These are phyloP conservation scores for Steromphala cineraria DNA, from an alignment of 2,888 invertebrate species.

Conservation along the genomic window DNA sequence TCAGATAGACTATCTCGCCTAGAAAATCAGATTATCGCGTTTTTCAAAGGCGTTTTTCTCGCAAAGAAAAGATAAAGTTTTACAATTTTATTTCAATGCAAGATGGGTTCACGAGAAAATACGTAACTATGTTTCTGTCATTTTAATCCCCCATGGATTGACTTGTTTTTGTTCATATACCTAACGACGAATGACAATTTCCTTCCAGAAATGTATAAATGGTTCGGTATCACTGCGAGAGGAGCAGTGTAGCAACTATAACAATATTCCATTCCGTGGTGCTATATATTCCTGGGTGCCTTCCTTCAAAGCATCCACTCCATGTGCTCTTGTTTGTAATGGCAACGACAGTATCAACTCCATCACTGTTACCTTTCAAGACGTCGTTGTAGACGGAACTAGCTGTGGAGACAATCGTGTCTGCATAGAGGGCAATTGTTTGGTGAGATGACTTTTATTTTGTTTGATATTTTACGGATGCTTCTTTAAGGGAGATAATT, in stretches of 20 bases:
- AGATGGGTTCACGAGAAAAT: too few species aligned
- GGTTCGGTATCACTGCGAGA: slow-evolving; percentile 67
- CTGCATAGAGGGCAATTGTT: slow-evolving; percentile 93
- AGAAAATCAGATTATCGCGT: too few species aligned
- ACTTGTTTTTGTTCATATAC: too few species aligned
- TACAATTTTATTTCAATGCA: too few species aligned
- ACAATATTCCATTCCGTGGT: slow-evolving; percentile 88
- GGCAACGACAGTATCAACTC: not conserved
- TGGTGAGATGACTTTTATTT: slow-evolving; percentile 79
- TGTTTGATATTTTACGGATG: too few species aligned
- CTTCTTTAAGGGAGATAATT: too few species aligned
- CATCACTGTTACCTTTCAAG: slow-evolving; percentile 76
- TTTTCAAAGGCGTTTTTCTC: too few species aligned
- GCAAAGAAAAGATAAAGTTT: too few species aligned
- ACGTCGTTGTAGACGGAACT: slow-evolving; percentile 92
- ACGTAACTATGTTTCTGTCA: too few species aligned
- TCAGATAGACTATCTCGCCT: too few species aligned
- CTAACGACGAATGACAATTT: too few species aligned
- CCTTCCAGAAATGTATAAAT: slow-evolving; percentile 51
- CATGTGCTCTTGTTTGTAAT: slow-evolving; percentile 87
- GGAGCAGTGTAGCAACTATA: slow-evolving; percentile 89
- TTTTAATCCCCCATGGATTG: too few species aligned
- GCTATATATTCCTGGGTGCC: slow-evolving; percentile 85
- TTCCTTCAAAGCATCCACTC: slow-evolving; percentile 84
- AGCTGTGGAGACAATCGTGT: slow-evolving; percentile 91